phyloP scores from a whole-genome alignment of 2,797 vertebrate genomes.

The Phyllotis vaccarum region DNA sequence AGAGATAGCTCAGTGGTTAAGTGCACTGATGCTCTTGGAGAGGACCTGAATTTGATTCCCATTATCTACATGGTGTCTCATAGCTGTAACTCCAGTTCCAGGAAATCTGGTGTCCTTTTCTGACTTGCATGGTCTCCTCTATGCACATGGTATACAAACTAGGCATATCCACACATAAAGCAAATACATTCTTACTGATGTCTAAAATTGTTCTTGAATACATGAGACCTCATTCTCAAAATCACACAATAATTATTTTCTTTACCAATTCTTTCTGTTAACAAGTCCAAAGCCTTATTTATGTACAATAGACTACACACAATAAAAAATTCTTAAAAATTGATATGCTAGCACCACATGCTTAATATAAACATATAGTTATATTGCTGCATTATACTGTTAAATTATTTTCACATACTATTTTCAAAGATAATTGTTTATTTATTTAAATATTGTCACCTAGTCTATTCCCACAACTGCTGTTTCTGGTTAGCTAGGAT shows the following conservation, averaged over 20 bases:
- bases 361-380: neutral
- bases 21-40: neutral
- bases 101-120: neutral
- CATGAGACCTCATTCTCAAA: neutral
- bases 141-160: neutral
- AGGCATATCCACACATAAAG: neutral
- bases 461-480: neutral
- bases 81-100: neutral
- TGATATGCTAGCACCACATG: neutral
- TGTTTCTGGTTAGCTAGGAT: slow-evolving; percentile 34
- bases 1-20: neutral
- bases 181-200: neutral
- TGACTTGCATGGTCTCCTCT: neutral
- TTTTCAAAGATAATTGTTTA: slow-evolving; percentile 20
- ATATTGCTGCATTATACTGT: neutral
- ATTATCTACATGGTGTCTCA: neutral
- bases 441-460: slow-evolving; percentile 35
- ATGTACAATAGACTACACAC: neutral
- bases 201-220: neutral
- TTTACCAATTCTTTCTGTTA: slow-evolving; percentile 40
- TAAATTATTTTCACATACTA: neutral
- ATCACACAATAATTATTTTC: neutral
- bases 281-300: neutral
- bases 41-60: neutral
- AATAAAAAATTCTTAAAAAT: slow-evolving; percentile 12